A percentile compares a stretch with the other conserved stretches of the same genome.
These are phyloP conservation scores for Napeogenes sylphis DNA, from an alignment of 2,888 invertebrate genomes.

Conservation along the genomic window DNA sequence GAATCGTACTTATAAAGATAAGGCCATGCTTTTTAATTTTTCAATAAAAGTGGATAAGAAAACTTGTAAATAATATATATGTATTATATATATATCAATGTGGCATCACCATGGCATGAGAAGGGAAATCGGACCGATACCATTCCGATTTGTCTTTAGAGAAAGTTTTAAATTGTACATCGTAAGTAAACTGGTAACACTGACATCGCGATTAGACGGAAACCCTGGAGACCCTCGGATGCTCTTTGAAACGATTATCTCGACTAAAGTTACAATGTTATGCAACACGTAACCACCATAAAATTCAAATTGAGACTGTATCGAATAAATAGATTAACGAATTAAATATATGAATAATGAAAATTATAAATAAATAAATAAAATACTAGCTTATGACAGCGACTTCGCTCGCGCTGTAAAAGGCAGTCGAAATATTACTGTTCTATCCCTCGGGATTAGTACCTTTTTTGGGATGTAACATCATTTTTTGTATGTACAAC, in stretches of 20 bases:
- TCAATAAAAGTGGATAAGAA: too few relatives aligned
- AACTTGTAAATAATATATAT: too few relatives aligned
- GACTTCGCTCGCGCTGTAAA: too few relatives aligned
- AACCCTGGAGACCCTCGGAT: constrained; percentile 33
- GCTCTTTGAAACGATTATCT: constrained; percentile 33
- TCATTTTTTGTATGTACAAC: too few relatives aligned
- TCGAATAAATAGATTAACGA: constrained; percentile 1
- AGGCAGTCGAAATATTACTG: too few relatives aligned
- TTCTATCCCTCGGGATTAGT: too few relatives aligned
- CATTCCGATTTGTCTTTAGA: constrained; percentile 48
- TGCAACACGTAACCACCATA: constrained; percentile 7
- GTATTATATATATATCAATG: constrained; percentile 39
- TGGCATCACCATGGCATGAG: constrained; percentile 48
- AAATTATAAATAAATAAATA: too few relatives aligned
- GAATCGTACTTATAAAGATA: too few relatives aligned
- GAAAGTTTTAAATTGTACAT: constrained; percentile 75
- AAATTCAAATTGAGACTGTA: constrained; percentile 6
- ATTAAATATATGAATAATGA: too few relatives aligned
- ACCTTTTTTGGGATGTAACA: too few relatives aligned
- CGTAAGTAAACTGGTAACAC: constrained; percentile 64
- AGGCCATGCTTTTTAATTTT: too few relatives aligned
- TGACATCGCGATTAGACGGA: constrained; percentile 50
- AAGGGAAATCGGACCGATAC: constrained; percentile 62
- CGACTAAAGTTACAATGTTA: constrained; percentile 19
- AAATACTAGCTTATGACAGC: too few relatives aligned